Evolutionary conservation across 2,888 invertebrate species (phyloP).

Genomic region (Antheraea assamensis): DNA sequence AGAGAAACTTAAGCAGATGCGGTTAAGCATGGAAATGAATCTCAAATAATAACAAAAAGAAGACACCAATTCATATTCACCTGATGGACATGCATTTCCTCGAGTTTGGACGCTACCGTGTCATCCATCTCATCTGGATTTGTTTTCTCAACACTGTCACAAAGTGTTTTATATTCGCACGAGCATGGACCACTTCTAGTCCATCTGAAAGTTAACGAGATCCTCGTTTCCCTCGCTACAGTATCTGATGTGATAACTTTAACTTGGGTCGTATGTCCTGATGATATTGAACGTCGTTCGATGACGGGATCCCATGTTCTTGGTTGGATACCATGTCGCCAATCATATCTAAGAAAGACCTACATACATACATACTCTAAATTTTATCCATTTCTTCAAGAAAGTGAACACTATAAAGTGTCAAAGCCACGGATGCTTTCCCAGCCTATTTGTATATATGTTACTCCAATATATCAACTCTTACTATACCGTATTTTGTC

Average conservation of each 20-base stretch:
- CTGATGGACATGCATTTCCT: conserved; percentile 89
- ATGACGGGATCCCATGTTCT: conserved; percentile 87
- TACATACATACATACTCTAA: background rate
- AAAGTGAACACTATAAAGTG: too few relatives aligned
- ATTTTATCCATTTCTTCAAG: too few relatives aligned
- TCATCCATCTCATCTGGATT: conserved; percentile 57
- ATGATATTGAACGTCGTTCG: conserved; percentile 65
- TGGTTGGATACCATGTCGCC: conserved; percentile 94
- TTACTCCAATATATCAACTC: too few relatives aligned
- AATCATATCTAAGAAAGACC: conserved; percentile 83
- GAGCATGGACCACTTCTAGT: conserved; percentile 78
- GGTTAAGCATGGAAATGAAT: too few relatives aligned
- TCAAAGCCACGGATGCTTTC: too few relatives aligned
- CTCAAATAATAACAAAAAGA: too few relatives aligned
- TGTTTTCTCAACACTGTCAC: conserved; percentile 80
- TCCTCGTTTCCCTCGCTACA: conserved; percentile 68
- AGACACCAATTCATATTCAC: conserved; percentile 47
- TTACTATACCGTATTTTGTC: too few relatives aligned
- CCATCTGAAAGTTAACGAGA: conserved; percentile 94
- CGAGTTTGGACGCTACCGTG: conserved; percentile 84
- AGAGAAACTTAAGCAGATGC: too few relatives aligned
- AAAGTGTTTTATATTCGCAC: conserved; percentile 84
- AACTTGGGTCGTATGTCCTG: conserved; percentile 28
- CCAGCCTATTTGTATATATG: too few relatives aligned
- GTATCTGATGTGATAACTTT: conserved; percentile 59